Evolutionary conservation across 1,140 invertebrate genomes (phyloP), one percentile per base, ranked within the genome.

Genomic region (Spodoptera litura): DNA sequence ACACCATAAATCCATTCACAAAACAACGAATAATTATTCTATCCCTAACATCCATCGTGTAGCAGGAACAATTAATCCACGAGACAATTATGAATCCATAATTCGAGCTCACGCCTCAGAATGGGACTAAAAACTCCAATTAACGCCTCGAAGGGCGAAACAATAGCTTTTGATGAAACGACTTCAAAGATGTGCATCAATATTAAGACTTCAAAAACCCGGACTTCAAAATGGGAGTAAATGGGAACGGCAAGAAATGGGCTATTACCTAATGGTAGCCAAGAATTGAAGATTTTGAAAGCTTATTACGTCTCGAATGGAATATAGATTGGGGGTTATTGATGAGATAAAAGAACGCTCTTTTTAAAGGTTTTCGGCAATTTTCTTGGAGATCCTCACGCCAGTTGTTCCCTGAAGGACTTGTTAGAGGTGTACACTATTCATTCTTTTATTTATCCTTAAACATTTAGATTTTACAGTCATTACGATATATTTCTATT

Each of bases 161-260:
- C 66, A 70, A 70, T 70, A 70, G 66, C 66, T 53, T 70, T 70
- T 53, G 66, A 68, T 53, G 25, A 70, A 66, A 53, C 49, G 38
- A 66, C 66, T 70, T 70, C 66, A 70, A 70, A 70, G 66, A 70
- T 70, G 49, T 70, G 66, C 66, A 52, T 25, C 44, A 49, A 70
- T 70, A 70, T 70, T 70, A 64, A 52, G 66, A 70, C 66, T 70
- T 70, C 44, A 70, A 53, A 31, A 52, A 64, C 51, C 20, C 25
- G 20, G 49, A 6, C 20, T 49, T 66, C 11, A 53, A 53, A 70
- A 70, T 31, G 49, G 49, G 25, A 25, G 31, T 20, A 52, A 70
- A 15, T 31, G 25, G 66, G 31, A 70, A 13, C 25, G 66, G 27
- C 12, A 31, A 51, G 66, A 53, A 70, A 70, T 70, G 25, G 66